Conservation (phyloP, 2,888 invertebrate genomes). For the Campaea margaritaria region DNA sequence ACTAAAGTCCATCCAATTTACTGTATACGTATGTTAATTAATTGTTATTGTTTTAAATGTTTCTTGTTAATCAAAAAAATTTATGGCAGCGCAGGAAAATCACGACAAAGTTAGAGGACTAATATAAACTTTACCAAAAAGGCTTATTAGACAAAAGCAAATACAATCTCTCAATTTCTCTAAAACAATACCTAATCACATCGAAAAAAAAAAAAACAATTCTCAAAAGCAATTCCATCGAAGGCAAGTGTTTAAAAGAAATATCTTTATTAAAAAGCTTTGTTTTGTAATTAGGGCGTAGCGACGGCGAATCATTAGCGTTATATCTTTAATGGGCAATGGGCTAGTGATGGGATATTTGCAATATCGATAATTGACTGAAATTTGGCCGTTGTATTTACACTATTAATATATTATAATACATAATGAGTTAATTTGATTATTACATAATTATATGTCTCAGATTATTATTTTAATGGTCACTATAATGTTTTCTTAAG, state of each 20-base stretch:
- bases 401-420: no score
- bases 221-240: conserved; percentile 6
- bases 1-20: no score
- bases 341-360: conserved; percentile 48
- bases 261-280: conserved; percentile 78
- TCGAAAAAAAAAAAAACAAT: conserved; percentile 2
- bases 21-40: no score
- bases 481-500: no score
- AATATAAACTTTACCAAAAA: no score
- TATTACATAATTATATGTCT: no score
- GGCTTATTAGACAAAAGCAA: not conserved
- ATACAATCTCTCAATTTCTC: not conserved
- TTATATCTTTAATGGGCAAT: conserved; percentile 74
- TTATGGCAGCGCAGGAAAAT: no score
- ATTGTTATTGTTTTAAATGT: no score
- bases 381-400: not conserved
- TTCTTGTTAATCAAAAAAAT: not conserved
- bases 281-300: conserved; percentile 78
- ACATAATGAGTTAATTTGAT: no score
- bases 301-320: conserved; percentile 71
- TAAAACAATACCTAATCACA: not conserved
- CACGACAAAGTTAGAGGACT: no score
- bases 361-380: conserved; percentile 21
- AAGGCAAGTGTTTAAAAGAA: conserved; percentile 52
- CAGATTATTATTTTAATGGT: no score